Base-by-base conservation (phyloP, 2,888 invertebrate species). In the Heteropelma amictum region DNA sequence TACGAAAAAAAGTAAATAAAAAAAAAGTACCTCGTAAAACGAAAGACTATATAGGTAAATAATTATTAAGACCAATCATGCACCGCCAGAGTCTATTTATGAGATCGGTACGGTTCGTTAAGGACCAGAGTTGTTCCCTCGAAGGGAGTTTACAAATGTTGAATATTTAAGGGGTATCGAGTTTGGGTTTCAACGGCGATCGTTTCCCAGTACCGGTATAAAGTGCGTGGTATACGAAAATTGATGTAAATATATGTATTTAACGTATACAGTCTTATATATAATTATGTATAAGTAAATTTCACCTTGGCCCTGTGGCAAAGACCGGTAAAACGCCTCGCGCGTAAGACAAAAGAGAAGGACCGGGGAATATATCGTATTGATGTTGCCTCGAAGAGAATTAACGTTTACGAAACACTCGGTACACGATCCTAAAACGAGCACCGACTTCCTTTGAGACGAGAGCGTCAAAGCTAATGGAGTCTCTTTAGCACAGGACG, bases 381-480 rank as follows among this genome's bases (percentile, higher is more conserved):
- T 77, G 79, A 68, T 70, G 72, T 67, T 76, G 49, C 80, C 81
- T 82, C 83, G 83, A 82, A 83, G 72, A 78, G 78, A 76, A 65
- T 77, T 76, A 82, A 82, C 85, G 87, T 85, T 85, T 85, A 85
- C 85, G 86, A 86, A 86, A 86, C 85, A 86, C 83, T 80, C 80
- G 79, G 85, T 86, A 86, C 79, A 82, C 84, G 85, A 83, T 82
- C 81, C 82, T 83, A 80, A 86, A 86, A 85, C 85, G 85, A 79
- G 79, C 35, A 81, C 80, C 81, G 80, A 81, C 80, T 82, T 84
- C 85, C 87, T 87, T 87, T 87, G 87, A 87, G 85, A 84, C 81
- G 79, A n/a, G n/a, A 82, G 83, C 87, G 84, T 86, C 87, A 86
- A 87, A 87, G 87, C 87, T 87, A 87, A 87, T 87, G 87, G 86